These are phyloP conservation scores for Stegodyphus dumicola DNA, from an alignment of 1,140 invertebrate genomes.

Conservation along the genomic window DNA sequence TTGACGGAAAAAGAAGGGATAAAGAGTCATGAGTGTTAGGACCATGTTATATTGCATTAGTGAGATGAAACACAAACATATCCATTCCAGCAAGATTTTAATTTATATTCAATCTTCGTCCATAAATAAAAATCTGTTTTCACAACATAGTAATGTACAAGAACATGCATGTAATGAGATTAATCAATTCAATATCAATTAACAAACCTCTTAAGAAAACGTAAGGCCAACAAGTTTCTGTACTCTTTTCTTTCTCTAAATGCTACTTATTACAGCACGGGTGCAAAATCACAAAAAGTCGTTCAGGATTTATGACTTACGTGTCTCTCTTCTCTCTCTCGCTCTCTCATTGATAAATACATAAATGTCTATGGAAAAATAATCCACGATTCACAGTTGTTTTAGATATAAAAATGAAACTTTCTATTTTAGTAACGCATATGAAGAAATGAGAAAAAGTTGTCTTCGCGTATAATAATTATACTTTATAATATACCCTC, in stretches of 20 bases:
- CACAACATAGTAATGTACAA: constrained; percentile 60
- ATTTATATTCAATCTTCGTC: constrained; percentile 56
- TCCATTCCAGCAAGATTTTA: constrained; percentile 56
- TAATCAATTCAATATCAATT: constrained; percentile 40
- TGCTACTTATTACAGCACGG: constrained; percentile 38
- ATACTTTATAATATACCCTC: no score
- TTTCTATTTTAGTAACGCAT: no score
- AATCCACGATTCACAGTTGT: no score
- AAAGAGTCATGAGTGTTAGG: no score
- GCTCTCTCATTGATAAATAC: neutral
- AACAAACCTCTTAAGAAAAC: constrained; percentile 46
- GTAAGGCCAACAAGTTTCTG: constrained; percentile 48
- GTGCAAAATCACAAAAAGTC: constrained; percentile 13
- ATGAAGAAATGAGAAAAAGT: no score
- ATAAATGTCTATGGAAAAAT: no score
- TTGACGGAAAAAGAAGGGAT: no score
- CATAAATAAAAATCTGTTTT: constrained; percentile 60
- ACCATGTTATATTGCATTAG: no score
- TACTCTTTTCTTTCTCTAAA: constrained; percentile 29
- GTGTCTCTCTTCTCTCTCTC: neutral
- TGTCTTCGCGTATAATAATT: no score
- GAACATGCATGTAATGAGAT: constrained; percentile 52
- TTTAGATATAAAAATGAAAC: no score
- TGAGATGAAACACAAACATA: neutral
- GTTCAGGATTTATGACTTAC: neutral